Conservation (phyloP, 92 coral and sea anemone species). For the Palythoa grandiflora region DNA sequence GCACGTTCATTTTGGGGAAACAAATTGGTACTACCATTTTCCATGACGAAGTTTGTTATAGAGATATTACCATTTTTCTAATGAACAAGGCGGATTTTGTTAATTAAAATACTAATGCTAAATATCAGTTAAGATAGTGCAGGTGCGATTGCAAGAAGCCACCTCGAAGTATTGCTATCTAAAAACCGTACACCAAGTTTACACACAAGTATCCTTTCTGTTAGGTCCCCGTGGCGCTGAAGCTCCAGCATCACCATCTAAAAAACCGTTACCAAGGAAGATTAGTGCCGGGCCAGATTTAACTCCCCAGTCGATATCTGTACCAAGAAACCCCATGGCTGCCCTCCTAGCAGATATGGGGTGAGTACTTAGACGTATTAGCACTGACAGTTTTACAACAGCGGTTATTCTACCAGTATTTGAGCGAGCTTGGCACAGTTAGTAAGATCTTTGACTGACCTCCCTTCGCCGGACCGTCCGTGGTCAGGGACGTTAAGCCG, state of each 20-base stretch:
- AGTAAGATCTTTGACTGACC: too few species aligned
- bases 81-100: too few species aligned
- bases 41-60: too few species aligned
- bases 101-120: too few species aligned
- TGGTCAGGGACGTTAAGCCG: too few species aligned
- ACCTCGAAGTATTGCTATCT: background rate
- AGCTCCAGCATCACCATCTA: conserved; percentile 30
- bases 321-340: conserved; percentile 16
- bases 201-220: background rate
- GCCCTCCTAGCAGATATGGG: conserved; percentile 51
- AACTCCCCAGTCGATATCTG: conserved; percentile 18
- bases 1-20: too few species aligned
- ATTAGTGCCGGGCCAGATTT: conserved; percentile 17
- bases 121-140: too few species aligned
- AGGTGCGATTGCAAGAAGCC: too few species aligned
- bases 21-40: too few species aligned
- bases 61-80: too few species aligned
- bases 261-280: background rate
- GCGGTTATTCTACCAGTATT: background rate
- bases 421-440: background rate
- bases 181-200: background rate
- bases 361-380: background rate
- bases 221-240: conserved; percentile 13
- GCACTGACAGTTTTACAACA: background rate
- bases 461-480: too few species aligned